These are phyloP conservation scores for Melozone crissalis DNA, from an alignment of 2,113 vertebrate species.

Conservation along the genomic window DNA sequence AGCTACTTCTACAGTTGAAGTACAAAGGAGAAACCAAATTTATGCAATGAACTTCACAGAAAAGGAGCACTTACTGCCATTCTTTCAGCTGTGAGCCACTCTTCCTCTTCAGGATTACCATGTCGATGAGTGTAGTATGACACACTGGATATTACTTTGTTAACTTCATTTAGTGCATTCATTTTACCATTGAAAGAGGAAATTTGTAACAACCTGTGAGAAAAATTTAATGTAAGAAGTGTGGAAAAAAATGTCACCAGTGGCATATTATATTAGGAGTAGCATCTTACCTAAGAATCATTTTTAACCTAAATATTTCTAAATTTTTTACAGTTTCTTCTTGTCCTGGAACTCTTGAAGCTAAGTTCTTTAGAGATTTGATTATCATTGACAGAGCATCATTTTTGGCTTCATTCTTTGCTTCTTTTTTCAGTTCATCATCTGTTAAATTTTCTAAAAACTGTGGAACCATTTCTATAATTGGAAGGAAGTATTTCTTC, in stretches of 20 bases:
- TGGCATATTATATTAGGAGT: not conserved
- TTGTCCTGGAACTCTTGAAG: slow-evolving; percentile 96
- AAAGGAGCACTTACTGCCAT: slow-evolving; percentile 89
- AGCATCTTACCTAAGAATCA: slow-evolving; percentile 97
- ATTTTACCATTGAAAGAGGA: slow-evolving; percentile 99
- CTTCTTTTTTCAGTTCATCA: slow-evolving; percentile 99
- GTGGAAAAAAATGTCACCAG: not conserved
- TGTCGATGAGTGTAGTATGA: slow-evolving; percentile 98
- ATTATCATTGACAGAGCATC: slow-evolving; percentile 99
- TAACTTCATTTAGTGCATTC: slow-evolving; percentile 99
- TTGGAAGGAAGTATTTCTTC: slow-evolving; percentile 98
- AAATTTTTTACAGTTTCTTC: slow-evolving; percentile 99
- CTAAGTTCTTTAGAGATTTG: slow-evolving; percentile 99
- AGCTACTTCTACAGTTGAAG: not conserved
- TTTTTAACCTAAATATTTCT: slow-evolving; percentile 99
- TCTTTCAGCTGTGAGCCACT: slow-evolving; percentile 98
- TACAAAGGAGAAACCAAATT: not conserved
- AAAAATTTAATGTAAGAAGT: slow-evolving; percentile 46
- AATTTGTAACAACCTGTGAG: slow-evolving; percentile 97
- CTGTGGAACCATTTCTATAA: slow-evolving; percentile 99
- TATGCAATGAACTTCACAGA: not conserved
- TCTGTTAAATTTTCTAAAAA: slow-evolving; percentile 99
- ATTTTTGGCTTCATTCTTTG: slow-evolving; percentile 99
- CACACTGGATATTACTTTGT: slow-evolving; percentile 99
- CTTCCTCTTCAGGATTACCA: slow-evolving; percentile 95